Conservation (phyloP, 2,888 invertebrate species). For the Oligia strigilis region DNA sequence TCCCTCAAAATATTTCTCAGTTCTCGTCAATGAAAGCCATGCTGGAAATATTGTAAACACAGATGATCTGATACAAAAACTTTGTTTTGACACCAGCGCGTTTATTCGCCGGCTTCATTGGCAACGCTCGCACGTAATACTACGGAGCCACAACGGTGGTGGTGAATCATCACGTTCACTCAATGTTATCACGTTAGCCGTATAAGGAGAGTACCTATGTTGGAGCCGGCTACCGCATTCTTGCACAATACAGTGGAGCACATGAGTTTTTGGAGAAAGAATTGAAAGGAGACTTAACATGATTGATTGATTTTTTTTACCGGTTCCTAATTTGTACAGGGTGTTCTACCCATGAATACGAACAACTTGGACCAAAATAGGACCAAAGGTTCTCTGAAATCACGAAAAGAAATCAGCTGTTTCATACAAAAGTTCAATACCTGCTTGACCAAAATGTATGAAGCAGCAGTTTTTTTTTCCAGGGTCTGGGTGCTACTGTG, state of each 20-base stretch:
- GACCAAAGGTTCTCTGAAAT: too few relatives aligned
- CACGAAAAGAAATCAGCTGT: too few relatives aligned
- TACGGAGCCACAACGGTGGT: slow-evolving; percentile 27
- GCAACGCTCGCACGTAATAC: slow-evolving; percentile 28
- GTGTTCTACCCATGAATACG: too few relatives aligned
- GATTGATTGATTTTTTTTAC: too few relatives aligned
- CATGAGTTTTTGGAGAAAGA: not conserved
- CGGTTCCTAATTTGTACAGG: too few relatives aligned
- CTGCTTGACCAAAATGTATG: too few relatives aligned
- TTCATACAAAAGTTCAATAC: too few relatives aligned
- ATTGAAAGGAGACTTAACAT: not conserved
- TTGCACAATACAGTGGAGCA: not conserved
- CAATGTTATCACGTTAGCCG: slow-evolving; percentile 26
- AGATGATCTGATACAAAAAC: slow-evolving; percentile 21
- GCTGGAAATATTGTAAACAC: slow-evolving; percentile 51
- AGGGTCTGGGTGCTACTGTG: too few relatives aligned
- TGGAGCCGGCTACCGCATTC: not conserved
- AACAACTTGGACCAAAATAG: too few relatives aligned
- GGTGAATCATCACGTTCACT: slow-evolving; percentile 45
- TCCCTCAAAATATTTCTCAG: not conserved
- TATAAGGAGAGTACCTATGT: slow-evolving; percentile 27
- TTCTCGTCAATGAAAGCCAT: slow-evolving; percentile 35
- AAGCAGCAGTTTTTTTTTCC: too few relatives aligned
- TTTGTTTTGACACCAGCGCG: slow-evolving; percentile 45
- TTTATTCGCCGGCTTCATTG: slow-evolving; percentile 38